Conservation (phyloP, 64 coral and sea anemone species). For the Montipora foliosa region DNA sequence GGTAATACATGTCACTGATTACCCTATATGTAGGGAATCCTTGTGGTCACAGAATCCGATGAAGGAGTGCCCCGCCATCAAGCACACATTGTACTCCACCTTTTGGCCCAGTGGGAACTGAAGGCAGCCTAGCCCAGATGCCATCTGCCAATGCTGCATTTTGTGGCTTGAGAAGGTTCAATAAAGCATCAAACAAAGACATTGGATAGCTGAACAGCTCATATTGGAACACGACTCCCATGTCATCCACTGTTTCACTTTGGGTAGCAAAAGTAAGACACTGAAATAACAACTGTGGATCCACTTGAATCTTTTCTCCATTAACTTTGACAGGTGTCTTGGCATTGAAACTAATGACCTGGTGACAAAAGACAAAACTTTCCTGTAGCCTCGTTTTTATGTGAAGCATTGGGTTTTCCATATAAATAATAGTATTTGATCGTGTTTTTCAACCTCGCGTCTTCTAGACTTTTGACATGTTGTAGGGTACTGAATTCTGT, state of each 20-base stretch:
- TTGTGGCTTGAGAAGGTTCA: slow-evolving; percentile 12
- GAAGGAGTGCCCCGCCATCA: too few species aligned
- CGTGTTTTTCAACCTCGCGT: too few species aligned
- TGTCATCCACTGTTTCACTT: not conserved
- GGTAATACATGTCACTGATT: slow-evolving; percentile 15
- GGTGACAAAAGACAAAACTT: too few species aligned
- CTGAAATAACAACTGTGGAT: slow-evolving; percentile 12
- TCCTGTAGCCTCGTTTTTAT: too few species aligned
- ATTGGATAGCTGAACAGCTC: slow-evolving; percentile 59
- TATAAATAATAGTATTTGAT: too few species aligned
- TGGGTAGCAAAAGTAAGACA: slow-evolving; percentile 29
- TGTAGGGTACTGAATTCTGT: too few species aligned
- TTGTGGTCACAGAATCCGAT: too few species aligned
- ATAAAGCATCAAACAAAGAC: slow-evolving; percentile 52
- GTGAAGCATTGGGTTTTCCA: too few species aligned
- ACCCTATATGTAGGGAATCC: slow-evolving; percentile 13
- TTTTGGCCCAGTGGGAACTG: slow-evolving; percentile 45
- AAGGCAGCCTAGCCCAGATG: not conserved
- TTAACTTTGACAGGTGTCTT: slow-evolving; percentile 30
- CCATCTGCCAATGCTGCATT: too few species aligned
- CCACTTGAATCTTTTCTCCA: too few species aligned
- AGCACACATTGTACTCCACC: slow-evolving; percentile 34
- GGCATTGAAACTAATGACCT: too few species aligned
- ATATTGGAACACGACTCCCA: slow-evolving; percentile 27
- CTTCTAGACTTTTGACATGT: too few species aligned